Conservation (phyloP, 1,140 invertebrate species). For the Solenopsis invicta region DNA sequence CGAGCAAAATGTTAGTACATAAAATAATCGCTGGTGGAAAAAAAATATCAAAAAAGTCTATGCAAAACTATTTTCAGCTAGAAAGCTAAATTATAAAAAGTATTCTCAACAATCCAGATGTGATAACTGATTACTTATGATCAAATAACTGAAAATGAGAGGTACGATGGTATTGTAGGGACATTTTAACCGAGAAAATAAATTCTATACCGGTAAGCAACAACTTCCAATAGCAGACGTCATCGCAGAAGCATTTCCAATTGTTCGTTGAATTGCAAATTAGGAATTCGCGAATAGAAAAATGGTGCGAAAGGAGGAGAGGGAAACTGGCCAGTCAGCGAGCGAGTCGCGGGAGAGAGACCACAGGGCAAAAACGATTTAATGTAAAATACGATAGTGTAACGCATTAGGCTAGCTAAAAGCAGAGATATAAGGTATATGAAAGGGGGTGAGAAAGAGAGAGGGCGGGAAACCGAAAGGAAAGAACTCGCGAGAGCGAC, state of each 20-base stretch:
- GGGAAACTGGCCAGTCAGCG: conserved; percentile 29
- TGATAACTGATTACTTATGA: conserved; percentile 5
- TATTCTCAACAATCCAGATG: not conserved
- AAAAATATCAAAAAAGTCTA: not conserved
- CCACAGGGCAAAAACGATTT: conserved; percentile 74
- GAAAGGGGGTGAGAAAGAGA: conserved; percentile 33
- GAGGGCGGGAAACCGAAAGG: not conserved
- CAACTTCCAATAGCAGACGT: not conserved
- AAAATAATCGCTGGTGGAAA: not conserved
- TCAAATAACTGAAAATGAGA: conserved; percentile 1
- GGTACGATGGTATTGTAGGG: not conserved
- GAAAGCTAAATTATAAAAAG: not conserved
- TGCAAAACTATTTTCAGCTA: not conserved
- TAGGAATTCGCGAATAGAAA: conserved; percentile 39
- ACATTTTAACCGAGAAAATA: not conserved
- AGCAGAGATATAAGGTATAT: conserved; percentile 73
- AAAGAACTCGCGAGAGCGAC: conserved; percentile 13
- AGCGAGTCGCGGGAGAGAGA: conserved; percentile 62
- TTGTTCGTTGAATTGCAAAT: not conserved
- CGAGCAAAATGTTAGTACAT: not conserved
- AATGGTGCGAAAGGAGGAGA: conserved; percentile 45
- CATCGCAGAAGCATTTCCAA: not conserved
- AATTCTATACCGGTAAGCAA: not conserved
- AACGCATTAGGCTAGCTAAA: conserved; percentile 75
- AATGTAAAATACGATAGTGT: conserved; percentile 77